Percentiles rank a stretch among this genome's conserved stretches.
These are phyloP conservation scores for Thymelicus acteon DNA, from an alignment of 2,888 invertebrate genomes.

Conservation along the genomic window DNA sequence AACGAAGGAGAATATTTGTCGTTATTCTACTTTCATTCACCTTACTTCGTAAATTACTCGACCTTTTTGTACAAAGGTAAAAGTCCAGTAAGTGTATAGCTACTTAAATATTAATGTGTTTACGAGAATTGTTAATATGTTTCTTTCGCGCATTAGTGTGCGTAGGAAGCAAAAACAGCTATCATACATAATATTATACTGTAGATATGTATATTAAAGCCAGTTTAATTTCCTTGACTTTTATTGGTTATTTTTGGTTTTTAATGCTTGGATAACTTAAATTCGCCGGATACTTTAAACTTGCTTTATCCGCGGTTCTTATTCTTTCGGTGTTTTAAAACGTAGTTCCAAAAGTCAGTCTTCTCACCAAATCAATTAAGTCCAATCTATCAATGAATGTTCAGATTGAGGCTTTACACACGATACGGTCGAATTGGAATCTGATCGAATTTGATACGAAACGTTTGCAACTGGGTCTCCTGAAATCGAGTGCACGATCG, in stretches of 20 bases:
- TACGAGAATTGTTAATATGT: conserved; percentile 45
- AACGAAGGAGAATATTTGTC: conserved; percentile 29
- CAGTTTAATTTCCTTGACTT: neutral
- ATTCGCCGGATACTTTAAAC: neutral
- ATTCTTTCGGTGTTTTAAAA: neutral
- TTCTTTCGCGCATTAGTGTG: conserved; percentile 29
- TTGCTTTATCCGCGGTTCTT: neutral
- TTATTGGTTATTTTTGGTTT: neutral
- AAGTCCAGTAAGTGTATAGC: conserved; percentile 51
- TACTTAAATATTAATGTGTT: conserved; percentile 55
- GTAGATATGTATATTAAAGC: neutral
- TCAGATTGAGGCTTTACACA: too few species aligned
- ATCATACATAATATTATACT: too few species aligned
- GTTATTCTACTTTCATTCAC: conserved; percentile 40
- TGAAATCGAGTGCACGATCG: too few species aligned
- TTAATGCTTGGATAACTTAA: neutral
- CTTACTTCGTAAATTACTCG: conserved; percentile 44
- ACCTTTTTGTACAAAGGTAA: conserved; percentile 50
- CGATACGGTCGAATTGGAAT: too few species aligned
- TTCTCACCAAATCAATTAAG: too few species aligned
- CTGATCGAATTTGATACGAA: too few species aligned
- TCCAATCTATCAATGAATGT: too few species aligned
- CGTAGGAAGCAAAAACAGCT: conserved; percentile 21
- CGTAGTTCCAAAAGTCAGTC: too few species aligned
- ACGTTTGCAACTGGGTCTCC: too few species aligned